These are phyloP conservation scores for Andrena hattorfiana DNA, from an alignment of 2,888 invertebrate genomes.

Conservation along the genomic window DNA sequence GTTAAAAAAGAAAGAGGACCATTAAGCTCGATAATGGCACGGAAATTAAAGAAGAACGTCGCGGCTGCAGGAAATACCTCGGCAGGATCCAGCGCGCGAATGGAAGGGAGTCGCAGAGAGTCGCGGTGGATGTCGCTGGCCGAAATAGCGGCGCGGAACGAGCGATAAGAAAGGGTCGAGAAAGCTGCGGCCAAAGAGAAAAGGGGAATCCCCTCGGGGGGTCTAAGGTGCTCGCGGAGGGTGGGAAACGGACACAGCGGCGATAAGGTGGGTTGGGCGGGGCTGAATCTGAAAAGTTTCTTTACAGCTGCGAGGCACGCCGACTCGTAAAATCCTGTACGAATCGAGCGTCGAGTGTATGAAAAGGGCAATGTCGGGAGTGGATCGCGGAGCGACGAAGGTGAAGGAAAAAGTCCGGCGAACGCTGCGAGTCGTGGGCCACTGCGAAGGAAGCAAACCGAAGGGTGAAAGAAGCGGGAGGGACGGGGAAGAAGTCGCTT, in stretches of 20 bases:
- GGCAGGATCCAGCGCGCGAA: background rate
- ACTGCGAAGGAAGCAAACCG: background rate
- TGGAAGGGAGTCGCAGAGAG: background rate
- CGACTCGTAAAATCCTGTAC: slow-evolving; percentile 66
- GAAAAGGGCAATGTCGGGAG: slow-evolving; percentile 54
- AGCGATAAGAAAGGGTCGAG: slow-evolving; percentile 4
- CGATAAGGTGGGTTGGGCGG: slow-evolving; percentile 25
- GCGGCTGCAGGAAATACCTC: slow-evolving; percentile 26
- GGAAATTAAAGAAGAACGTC: slow-evolving; percentile 44
- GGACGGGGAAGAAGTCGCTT: slow-evolving; percentile 45
- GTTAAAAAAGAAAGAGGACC: background rate
- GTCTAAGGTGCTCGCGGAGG: background rate
- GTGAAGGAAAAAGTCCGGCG: slow-evolving; percentile 2
- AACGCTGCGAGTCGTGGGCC: background rate
- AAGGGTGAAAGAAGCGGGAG: background rate
- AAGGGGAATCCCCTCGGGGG: slow-evolving; percentile 25
- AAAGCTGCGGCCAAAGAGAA: slow-evolving; percentile 46
- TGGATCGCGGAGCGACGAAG: slow-evolving; percentile 42
- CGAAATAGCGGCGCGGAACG: slow-evolving; percentile 17
- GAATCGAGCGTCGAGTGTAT: slow-evolving; percentile 61
- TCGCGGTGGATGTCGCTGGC: slow-evolving; percentile 52
- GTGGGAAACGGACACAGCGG: slow-evolving; percentile 23
- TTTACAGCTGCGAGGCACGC: slow-evolving; percentile 60
- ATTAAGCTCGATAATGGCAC: slow-evolving; percentile 28
- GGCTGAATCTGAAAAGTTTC: slow-evolving; percentile 67